Conservation (phyloP, 2,113 vertebrate genomes). For the Reinhardtius hippoglossoides region DNA sequence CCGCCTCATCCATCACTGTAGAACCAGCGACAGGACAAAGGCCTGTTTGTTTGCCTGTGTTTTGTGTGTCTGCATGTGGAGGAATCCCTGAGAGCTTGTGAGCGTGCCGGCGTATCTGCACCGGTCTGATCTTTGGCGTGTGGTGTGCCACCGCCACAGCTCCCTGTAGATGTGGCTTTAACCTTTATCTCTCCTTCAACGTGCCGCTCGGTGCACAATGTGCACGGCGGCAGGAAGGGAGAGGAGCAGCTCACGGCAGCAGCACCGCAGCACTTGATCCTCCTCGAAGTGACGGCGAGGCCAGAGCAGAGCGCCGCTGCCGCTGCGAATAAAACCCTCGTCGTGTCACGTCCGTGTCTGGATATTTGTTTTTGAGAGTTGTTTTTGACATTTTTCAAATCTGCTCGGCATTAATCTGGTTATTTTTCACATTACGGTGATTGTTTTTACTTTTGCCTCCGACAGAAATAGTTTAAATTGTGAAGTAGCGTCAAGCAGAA, state of each 20-base stretch:
- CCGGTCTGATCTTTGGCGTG: constrained; percentile 11
- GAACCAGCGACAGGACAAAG: constrained; percentile 60
- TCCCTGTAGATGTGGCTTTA: constrained; percentile 66
- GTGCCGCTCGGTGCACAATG: constrained; percentile 44
- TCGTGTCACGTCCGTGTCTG: not conserved
- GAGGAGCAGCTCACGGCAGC: constrained; percentile 57
- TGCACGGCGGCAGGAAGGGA: constrained; percentile 30
- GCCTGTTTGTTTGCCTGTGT: not conserved
- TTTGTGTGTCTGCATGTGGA: not conserved
- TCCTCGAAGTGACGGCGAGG: constrained; percentile 49
- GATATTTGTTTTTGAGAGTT: constrained; percentile 5
- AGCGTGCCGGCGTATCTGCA: not conserved
- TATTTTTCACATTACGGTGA: not conserved
- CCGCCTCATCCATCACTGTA: constrained; percentile 69
- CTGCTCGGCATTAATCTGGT: constrained; percentile 45
- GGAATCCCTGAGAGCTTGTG: too few relatives aligned
- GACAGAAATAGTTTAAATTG: not conserved
- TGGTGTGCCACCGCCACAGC: constrained; percentile 23
- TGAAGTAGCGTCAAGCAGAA: not conserved
- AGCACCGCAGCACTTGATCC: constrained; percentile 64
- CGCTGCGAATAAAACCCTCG: constrained; percentile 42
- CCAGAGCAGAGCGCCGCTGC: constrained; percentile 27
- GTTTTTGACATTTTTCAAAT: constrained; percentile 43
- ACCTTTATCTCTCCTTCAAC: constrained; percentile 79
- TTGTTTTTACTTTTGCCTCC: constrained; percentile 3